phyloP scores from a whole-genome alignment of 2,797 vertebrate species.

The Catostomus latipinnis region DNA sequence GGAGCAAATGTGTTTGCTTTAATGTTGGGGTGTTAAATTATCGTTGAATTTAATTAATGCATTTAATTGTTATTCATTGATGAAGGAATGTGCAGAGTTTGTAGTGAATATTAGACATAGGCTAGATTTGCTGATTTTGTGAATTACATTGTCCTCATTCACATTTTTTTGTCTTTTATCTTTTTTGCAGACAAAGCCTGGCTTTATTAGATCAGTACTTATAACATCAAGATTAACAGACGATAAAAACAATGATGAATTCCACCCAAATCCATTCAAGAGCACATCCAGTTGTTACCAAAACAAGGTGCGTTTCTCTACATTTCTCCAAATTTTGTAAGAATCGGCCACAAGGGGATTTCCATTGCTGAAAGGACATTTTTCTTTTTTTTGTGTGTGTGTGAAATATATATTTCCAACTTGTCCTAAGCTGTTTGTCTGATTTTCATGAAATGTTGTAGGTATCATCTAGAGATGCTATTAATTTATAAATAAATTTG shows the following conservation, averaged over 20 bases:
- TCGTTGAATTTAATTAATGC: not conserved
- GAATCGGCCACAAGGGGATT: no score
- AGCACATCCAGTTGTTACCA: conserved; percentile 68
- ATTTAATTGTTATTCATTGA: not conserved
- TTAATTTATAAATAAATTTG: no score
- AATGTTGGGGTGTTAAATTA: no score
- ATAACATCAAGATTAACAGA: conserved; percentile 79
- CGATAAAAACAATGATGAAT: conserved; percentile 67
- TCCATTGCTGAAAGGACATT: no score
- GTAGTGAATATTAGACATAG: no score
- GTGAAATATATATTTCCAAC: no score
- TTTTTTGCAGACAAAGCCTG: conserved; percentile 85
- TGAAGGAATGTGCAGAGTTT: not conserved
- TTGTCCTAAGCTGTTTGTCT: no score
- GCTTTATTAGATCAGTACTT: conserved; percentile 84
- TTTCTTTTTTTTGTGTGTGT: no score
- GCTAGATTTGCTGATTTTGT: not conserved
- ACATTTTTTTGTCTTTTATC: not conserved
- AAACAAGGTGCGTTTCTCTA: conserved; percentile 77
- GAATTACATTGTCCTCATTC: not conserved
- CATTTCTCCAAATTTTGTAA: no score
- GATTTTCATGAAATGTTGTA: no score
- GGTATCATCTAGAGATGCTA: no score
- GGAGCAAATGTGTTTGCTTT: no score
- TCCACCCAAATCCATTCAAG: conserved; percentile 81